Evolutionary conservation across 2,797 vertebrate species (phyloP).

Genomic region (Thalassophryne amazonica): DNA sequence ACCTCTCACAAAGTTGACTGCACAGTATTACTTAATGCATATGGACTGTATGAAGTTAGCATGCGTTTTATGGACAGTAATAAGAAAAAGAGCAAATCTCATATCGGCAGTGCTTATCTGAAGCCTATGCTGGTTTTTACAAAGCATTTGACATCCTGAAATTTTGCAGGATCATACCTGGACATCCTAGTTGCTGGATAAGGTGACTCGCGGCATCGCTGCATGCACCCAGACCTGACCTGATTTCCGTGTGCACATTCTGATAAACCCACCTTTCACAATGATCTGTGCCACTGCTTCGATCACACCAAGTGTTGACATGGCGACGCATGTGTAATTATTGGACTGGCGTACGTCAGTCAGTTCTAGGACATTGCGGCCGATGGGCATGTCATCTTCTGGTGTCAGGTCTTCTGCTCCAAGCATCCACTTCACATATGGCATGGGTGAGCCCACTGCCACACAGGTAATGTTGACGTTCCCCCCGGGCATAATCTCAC

Average conservation of each 20-base stretch:
- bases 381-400: slow-evolving; percentile 99
- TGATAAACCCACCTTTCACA: slow-evolving; percentile 86
- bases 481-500: slow-evolving; percentile 98
- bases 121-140: too few species aligned
- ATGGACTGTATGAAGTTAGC: too few species aligned
- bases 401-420: slow-evolving; percentile 97
- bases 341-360: slow-evolving; percentile 97
- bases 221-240: background rate
- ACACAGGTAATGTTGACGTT: slow-evolving; percentile 98
- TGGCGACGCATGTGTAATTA: slow-evolving; percentile 99
- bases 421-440: slow-evolving; percentile 99
- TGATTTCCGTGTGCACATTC: background rate
- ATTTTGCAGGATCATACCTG: too few species aligned
- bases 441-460: slow-evolving; percentile 98
- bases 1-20: too few species aligned
- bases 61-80: too few species aligned
- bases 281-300: slow-evolving; percentile 97
- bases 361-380: slow-evolving; percentile 95
- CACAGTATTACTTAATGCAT: too few species aligned
- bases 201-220: too few species aligned
- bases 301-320: slow-evolving; percentile 99
- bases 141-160: too few species aligned
- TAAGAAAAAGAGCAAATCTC: too few species aligned
- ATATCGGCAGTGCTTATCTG: too few species aligned
- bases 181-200: too few species aligned